These are phyloP conservation scores for Melangyna quadrimaculata DNA, from an alignment of 2,888 invertebrate genomes.

Conservation along the genomic window DNA sequence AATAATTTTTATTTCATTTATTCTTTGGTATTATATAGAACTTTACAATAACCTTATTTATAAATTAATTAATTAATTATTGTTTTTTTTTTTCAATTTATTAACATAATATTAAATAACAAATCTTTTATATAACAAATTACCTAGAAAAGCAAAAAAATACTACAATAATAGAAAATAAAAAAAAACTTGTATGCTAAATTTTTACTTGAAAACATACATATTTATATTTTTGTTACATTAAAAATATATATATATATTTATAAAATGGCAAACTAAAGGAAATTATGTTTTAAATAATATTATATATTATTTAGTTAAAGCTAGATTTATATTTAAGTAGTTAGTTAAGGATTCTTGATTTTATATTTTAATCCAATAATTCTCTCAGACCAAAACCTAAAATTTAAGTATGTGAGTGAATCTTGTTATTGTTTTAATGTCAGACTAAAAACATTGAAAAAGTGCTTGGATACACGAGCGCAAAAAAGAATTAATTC, in stretches of 20 bases:
- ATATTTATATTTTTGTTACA: neutral
- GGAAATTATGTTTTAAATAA: neutral
- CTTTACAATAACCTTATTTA: constrained; percentile 32
- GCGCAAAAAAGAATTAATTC: no score
- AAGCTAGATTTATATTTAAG: neutral
- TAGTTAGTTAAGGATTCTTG: neutral
- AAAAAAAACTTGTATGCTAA: constrained; percentile 39
- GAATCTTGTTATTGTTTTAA: no score
- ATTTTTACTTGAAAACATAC: neutral
- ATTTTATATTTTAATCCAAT: neutral
- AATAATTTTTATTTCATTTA: constrained; percentile 50
- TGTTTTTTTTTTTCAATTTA: neutral
- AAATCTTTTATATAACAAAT: constrained; percentile 17
- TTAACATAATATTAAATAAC: constrained; percentile 13
- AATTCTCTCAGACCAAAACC: neutral
- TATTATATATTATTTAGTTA: neutral
- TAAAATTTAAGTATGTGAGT: neutral
- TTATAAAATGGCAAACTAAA: constrained; percentile 45
- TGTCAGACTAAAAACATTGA: no score
- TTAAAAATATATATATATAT: neutral
- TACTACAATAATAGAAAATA: constrained; percentile 40
- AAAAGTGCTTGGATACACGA: no score
- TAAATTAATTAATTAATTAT: neutral
- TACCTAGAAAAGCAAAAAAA: neutral
- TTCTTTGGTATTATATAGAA: constrained; percentile 67